Evolutionary conservation across 2,113 vertebrate species (phyloP).

Genomic region (Saguinus midas): DNA sequence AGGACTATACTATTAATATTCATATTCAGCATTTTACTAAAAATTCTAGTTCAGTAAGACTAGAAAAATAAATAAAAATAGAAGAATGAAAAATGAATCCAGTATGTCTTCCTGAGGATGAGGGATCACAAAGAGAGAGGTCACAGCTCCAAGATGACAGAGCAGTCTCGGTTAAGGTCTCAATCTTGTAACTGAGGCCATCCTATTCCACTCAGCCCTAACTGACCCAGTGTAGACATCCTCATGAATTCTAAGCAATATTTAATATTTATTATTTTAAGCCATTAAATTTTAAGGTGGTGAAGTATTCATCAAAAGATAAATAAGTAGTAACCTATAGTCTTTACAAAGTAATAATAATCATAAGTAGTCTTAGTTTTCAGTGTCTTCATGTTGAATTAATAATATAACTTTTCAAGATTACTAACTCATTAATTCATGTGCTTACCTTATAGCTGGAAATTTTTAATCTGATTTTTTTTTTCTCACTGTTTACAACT

Average conservation of each 20-base stretch:
- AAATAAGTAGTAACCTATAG: not conserved
- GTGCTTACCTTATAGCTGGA: not conserved
- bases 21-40: too few species aligned
- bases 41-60: too few species aligned
- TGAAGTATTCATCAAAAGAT: not conserved
- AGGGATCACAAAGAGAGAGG: not conserved
- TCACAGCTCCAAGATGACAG: not conserved
- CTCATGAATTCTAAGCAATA: not conserved
- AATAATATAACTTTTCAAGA: not conserved
- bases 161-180: not conserved
- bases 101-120: not conserved
- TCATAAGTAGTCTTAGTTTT: not conserved
- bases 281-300: not conserved
- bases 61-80: too few species aligned
- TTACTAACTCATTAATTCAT: not conserved
- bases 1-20: too few species aligned
- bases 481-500: not conserved
- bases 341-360: not conserved
- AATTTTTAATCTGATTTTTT: not conserved
- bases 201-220: too few species aligned
- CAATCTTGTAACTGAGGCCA: not conserved
- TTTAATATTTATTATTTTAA: not conserved
- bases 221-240: not conserved
- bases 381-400: not conserved
- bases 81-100: too few species aligned